Conservation (phyloP, 1,140 invertebrate genomes). For the Asobara japonica region DNA sequence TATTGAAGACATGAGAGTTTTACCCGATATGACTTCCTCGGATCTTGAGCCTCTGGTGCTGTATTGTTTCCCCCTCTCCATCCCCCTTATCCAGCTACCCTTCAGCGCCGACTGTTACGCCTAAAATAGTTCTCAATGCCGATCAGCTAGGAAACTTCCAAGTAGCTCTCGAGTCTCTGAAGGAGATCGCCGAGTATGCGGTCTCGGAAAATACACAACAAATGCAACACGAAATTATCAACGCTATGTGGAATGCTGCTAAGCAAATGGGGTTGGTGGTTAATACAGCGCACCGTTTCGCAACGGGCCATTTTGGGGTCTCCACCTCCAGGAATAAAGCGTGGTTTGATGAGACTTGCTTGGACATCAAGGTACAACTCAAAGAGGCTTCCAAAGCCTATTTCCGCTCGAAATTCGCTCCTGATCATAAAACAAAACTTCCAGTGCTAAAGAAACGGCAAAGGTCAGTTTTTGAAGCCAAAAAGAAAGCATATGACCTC, state of each 20-base stretch:
- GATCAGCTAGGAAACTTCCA: background rate
- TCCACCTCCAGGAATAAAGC: background rate
- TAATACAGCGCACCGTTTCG: background rate
- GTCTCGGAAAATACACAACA: too few relatives aligned
- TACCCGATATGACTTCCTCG: background rate
- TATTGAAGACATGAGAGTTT: slow-evolving; percentile 15
- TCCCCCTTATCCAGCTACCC: background rate
- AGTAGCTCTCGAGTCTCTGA: too few relatives aligned
- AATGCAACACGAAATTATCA: too few relatives aligned
- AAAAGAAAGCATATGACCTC: background rate
- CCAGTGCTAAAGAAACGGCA: background rate
- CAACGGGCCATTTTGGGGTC: background rate
- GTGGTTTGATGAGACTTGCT: slow-evolving; percentile 26
- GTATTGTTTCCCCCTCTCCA: background rate
- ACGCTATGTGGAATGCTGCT: background rate
- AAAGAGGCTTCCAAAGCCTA: background rate
- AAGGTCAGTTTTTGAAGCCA: background rate
- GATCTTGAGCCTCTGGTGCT: background rate
- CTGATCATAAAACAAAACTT: background rate
- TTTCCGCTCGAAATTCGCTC: background rate
- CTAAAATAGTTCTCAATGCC: background rate
- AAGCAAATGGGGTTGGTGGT: background rate
- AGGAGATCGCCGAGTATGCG: too few relatives aligned
- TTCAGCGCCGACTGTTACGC: background rate
- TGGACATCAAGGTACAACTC: background rate